Evolutionary conservation across 2,113 vertebrate genomes (phyloP), one percentile per base, ranked within the genome.

Genomic region (Tonatia bakeri): DNA sequence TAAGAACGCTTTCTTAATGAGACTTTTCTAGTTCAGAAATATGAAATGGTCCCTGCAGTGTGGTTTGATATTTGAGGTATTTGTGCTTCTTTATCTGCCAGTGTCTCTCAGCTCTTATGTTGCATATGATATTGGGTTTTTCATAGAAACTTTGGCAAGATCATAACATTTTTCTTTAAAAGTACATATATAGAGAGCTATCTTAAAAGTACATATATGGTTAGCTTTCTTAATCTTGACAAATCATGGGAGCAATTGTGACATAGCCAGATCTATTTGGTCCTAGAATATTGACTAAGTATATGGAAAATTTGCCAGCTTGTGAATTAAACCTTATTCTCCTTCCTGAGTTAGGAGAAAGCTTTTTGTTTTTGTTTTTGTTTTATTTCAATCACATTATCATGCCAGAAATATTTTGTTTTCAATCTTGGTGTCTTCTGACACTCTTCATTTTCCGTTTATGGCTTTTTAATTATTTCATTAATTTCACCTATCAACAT

Each of bases 401-500:
- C 20, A 77, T 33, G 31, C 40, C 83, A 87, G 89, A 94, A 95
- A 94, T 90, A 88, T 90, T 96, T 97, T 86, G 90, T 40, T 96
- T 86, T 96, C 65, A 92, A 84, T 17, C 67, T 96, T 94, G 64
- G 72, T 97, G 90, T 90, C 90, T 96, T 98, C 87, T 88, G 90
- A 95, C 87, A 96, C 80, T 95, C 86, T 93, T 96, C 90, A 96
- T 98, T 97, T 98, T 97, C 81, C 61, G 95, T 56, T 91, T 97
- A 94, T 93, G n/a, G 38, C 79, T 97, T 98, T 98, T 98, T 87
- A 82, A 97, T 97, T 96, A 97, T 59, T 80, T 97, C 43, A 97
- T 96, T 98, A 97, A 97, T 98, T 97, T 98, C 72, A 96, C 95
- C 96, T 97, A 95, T 97, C 98, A 97, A 65, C 59, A 93, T 97